These are phyloP conservation scores for Priocnemis perturbator DNA, from an alignment of 2,888 invertebrate species.

Conservation along the genomic window DNA sequence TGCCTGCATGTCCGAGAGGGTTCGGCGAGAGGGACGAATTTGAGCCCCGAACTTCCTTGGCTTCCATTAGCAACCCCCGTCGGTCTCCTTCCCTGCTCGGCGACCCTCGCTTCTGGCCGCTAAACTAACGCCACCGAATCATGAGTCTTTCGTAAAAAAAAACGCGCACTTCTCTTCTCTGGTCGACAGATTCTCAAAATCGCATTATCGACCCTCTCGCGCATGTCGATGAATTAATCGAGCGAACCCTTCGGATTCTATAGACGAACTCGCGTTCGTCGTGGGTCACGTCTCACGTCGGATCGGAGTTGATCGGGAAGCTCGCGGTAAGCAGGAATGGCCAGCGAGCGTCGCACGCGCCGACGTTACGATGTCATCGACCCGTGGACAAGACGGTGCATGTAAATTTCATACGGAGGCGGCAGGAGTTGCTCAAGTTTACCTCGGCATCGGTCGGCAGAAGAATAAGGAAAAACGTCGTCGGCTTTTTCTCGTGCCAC, in stretches of 20 bases:
- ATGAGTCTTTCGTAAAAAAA: not conserved
- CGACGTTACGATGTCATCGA: not conserved
- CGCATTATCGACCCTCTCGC: too few relatives aligned
- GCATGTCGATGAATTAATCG: too few relatives aligned
- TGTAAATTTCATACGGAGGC: conserved; percentile 6
- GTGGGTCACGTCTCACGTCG: not conserved
- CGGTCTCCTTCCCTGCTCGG: conserved; percentile 28
- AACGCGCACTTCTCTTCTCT: not conserved
- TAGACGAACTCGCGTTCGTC: not conserved
- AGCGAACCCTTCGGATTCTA: too few relatives aligned
- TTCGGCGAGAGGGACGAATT: conserved; percentile 50
- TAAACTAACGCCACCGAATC: too few relatives aligned
- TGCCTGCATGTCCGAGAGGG: conserved; percentile 49
- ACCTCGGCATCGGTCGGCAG: conserved; percentile 16
- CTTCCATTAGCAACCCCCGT: conserved; percentile 61
- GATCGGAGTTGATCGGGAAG: not conserved
- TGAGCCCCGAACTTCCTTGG: conserved; percentile 60
- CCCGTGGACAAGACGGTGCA: not conserved
- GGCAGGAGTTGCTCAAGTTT: conserved; percentile 31
- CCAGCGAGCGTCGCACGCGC: too few relatives aligned
- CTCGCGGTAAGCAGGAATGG: not conserved
- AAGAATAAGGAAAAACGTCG: conserved; percentile 35
- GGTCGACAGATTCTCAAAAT: not conserved
- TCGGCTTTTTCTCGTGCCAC: not conserved
- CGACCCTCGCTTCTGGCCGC: too few relatives aligned